These are phyloP conservation scores for Chiloscyllium punctatum DNA, from an alignment of 2,797 vertebrate species.

Conservation along the genomic window DNA sequence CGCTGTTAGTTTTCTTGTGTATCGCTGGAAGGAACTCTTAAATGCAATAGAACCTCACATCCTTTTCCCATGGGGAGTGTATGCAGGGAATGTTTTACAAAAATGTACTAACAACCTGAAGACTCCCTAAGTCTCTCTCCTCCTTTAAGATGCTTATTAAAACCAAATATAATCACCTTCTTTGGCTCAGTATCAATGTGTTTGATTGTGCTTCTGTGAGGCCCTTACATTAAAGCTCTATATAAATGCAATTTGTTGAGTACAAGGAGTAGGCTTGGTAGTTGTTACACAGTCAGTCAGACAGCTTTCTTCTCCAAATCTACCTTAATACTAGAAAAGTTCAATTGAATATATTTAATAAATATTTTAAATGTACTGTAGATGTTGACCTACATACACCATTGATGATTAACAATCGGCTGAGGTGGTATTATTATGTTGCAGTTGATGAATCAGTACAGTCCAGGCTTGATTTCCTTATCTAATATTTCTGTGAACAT, in stretches of 20 bases:
- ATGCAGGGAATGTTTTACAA: not conserved
- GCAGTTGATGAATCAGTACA: not conserved
- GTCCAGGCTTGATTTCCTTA: not conserved
- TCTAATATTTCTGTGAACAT: not conserved
- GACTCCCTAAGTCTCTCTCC: not conserved
- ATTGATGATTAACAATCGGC: not conserved
- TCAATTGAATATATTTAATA: not conserved
- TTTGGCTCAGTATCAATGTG: not conserved
- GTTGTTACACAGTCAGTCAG: not conserved
- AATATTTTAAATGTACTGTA: not conserved
- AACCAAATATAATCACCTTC: not conserved
- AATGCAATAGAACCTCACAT: not conserved
- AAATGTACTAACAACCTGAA: not conserved
- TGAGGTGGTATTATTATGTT: not conserved
- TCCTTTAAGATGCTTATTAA: not conserved
- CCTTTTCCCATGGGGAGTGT: not conserved
- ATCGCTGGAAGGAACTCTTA: not conserved
- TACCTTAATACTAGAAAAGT: not conserved
- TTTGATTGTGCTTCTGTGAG: not conserved
- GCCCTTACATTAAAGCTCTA: not conserved
- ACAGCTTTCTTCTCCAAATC: not conserved
- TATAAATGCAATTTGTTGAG: not conserved
- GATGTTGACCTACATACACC: not conserved
- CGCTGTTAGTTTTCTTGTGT: not conserved
- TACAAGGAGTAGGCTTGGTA: not conserved